These are phyloP conservation scores for Drosophila aff. DNA, from an alignment of 1,140 invertebrate genomes.

Conservation along the genomic window DNA sequence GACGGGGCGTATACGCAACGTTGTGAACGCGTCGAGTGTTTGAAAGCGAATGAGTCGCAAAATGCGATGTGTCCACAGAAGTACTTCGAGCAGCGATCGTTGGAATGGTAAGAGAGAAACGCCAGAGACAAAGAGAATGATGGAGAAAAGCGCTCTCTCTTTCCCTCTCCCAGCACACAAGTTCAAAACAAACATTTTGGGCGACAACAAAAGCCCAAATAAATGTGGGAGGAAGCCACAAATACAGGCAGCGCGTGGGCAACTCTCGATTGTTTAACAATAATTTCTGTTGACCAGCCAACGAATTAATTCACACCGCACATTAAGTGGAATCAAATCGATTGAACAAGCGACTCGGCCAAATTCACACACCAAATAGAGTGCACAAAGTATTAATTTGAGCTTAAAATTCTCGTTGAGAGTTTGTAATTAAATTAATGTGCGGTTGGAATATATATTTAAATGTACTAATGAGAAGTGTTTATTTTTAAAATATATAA, in stretches of 20 bases:
- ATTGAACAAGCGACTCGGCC: conserved; percentile 5
- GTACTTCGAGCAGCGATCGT: conserved; percentile 49
- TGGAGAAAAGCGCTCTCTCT: background rate
- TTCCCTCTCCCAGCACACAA: conserved; percentile 17
- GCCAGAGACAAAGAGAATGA: conserved; percentile 4
- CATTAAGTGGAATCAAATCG: conserved; percentile 9
- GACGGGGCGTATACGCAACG: conserved; percentile 65
- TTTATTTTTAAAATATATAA: too few relatives aligned
- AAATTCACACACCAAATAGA: conserved; percentile 22
- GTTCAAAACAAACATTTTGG: conserved; percentile 74
- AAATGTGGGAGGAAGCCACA: conserved; percentile 31
- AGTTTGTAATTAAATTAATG: conserved; percentile 40
- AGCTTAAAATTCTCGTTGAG: conserved; percentile 26
- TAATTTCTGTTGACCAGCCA: conserved; percentile 28
- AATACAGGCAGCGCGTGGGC: conserved; percentile 52
- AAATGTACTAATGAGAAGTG: too few relatives aligned
- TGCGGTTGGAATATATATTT: too few relatives aligned
- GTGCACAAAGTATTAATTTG: conserved; percentile 21
- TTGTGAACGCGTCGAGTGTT: conserved; percentile 73
- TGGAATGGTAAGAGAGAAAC: conserved; percentile 8
- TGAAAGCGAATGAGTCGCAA: conserved; percentile 57
- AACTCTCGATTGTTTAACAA: conserved; percentile 54
- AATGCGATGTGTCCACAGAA: conserved; percentile 50
- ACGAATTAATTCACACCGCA: conserved; percentile 20
- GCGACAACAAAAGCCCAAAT: conserved; percentile 33